Percentiles rank a stretch among this genome's conserved stretches.
Evolutionary conservation across 92 coral and sea anemone species (phyloP).

Genomic region (Umimayanthus chanpuru): DNA sequence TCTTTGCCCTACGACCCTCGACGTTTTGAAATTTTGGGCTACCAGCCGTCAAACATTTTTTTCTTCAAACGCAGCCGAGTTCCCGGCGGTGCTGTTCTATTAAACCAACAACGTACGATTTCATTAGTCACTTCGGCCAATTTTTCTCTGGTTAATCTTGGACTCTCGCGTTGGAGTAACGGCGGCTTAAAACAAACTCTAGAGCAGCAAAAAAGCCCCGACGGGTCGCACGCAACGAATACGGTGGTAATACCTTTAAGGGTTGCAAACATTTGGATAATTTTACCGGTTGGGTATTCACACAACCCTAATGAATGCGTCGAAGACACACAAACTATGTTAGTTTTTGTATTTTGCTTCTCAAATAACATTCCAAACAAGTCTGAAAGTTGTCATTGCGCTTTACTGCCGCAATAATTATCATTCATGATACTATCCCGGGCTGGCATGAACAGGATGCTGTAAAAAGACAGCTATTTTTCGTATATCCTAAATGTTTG

Average conservation of each 20-base stretch:
- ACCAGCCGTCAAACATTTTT: neutral
- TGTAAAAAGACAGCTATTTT: too few relatives aligned
- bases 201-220: neutral
- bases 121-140: too few relatives aligned
- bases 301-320: neutral
- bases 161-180: neutral
- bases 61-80: neutral
- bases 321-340: neutral
- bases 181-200: neutral
- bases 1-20: neutral
- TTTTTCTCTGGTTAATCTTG: too few relatives aligned
- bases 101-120: neutral
- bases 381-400: neutral
- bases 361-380: neutral
- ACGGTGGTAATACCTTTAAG: neutral
- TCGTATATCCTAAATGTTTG: neutral
- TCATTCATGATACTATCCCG: neutral
- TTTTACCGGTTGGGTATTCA: neutral
- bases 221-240: neutral
- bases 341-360: neutral
- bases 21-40: neutral
- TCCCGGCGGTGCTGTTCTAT: neutral
- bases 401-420: too few relatives aligned
- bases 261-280: neutral
- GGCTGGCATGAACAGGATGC: neutral